Evolutionary conservation across 1,140 invertebrate genomes (phyloP).

Genomic region (Schmidtea mediterranea): DNA sequence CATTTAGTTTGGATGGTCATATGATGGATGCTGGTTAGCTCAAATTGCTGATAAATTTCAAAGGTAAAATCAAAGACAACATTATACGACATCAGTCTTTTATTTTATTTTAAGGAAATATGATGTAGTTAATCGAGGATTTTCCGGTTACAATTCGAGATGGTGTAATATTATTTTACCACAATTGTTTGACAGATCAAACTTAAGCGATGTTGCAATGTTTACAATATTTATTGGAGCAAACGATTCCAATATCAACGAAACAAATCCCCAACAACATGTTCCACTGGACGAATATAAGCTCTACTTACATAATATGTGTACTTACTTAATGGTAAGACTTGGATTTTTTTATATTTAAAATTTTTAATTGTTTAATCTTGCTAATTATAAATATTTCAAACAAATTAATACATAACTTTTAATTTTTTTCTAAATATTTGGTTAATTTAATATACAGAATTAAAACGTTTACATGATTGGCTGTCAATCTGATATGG

Average conservation of each 20-base stretch:
- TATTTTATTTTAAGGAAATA: slow-evolving; percentile 9
- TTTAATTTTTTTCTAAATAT: too few relatives aligned
- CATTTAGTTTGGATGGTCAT: too few relatives aligned
- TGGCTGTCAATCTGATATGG: too few relatives aligned
- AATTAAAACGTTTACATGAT: too few relatives aligned
- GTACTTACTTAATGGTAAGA: slow-evolving; percentile 16
- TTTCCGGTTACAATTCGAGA: slow-evolving; percentile 25
- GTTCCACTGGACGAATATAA: slow-evolving; percentile 22
- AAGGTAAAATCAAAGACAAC: too few relatives aligned
- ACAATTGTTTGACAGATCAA: slow-evolving; percentile 13
- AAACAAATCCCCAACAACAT: slow-evolving; percentile 16
- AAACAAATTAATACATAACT: too few relatives aligned
- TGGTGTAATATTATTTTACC: slow-evolving; percentile 19
- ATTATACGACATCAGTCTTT: too few relatives aligned
- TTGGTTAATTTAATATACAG: too few relatives aligned
- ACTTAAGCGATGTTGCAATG: slow-evolving; percentile 14
- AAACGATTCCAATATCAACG: slow-evolving; percentile 17
- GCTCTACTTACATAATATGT: slow-evolving; percentile 18
- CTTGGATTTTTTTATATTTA: background rate
- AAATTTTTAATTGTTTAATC: too few relatives aligned
- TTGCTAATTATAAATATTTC: too few relatives aligned
- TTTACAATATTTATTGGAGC: slow-evolving; percentile 24
- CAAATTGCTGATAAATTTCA: too few relatives aligned
- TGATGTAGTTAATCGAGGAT: slow-evolving; percentile 26
- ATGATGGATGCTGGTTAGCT: too few relatives aligned